A percentile compares a stretch with the other conserved stretches of the same genome.
Evolutionary conservation across 1,140 invertebrate species (phyloP).

Genomic region (Harpegnathos saltator): DNA sequence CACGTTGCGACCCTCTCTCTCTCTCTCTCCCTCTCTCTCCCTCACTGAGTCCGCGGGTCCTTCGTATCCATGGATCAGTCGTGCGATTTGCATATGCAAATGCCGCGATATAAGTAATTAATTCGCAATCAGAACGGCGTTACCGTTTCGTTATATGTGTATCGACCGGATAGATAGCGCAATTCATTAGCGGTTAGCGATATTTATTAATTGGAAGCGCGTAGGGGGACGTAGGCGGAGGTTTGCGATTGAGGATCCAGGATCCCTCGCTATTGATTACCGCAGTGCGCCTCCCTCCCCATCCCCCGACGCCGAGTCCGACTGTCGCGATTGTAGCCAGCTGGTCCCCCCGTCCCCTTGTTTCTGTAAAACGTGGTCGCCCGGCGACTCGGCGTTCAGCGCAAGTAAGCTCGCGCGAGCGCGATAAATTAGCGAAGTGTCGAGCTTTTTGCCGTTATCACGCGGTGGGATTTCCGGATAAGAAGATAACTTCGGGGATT

Average conservation of each 20-base stretch:
- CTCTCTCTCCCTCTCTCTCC: neutral
- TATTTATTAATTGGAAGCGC: slow-evolving; percentile 81
- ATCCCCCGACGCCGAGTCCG: neutral
- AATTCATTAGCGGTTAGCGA: slow-evolving; percentile 82
- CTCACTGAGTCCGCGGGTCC: slow-evolving; percentile 48
- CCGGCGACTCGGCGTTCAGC: neutral
- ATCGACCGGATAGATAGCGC: slow-evolving; percentile 74
- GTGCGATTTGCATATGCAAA: slow-evolving; percentile 84
- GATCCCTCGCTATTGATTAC: slow-evolving; percentile 61
- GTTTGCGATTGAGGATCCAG: slow-evolving; percentile 68
- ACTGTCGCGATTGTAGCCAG: neutral
- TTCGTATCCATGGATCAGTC: slow-evolving; percentile 65
- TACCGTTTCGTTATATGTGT: slow-evolving; percentile 75
- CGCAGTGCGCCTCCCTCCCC: neutral
- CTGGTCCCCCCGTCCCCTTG: neutral
- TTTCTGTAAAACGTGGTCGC: neutral
- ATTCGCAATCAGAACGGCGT: slow-evolving; percentile 82
- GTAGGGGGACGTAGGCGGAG: slow-evolving; percentile 28
- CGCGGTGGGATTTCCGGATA: neutral
- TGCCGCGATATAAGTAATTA: slow-evolving; percentile 84
- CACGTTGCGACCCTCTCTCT: slow-evolving; percentile 4
- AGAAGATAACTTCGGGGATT: neutral
- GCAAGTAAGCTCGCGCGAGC: neutral
- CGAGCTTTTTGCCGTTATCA: slow-evolving; percentile 1
- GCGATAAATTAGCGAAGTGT: slow-evolving; percentile 45